Conservation (phyloP, 37 sponge, comb jelly and placozoan genomes). For the Tethya wilhelma region DNA sequence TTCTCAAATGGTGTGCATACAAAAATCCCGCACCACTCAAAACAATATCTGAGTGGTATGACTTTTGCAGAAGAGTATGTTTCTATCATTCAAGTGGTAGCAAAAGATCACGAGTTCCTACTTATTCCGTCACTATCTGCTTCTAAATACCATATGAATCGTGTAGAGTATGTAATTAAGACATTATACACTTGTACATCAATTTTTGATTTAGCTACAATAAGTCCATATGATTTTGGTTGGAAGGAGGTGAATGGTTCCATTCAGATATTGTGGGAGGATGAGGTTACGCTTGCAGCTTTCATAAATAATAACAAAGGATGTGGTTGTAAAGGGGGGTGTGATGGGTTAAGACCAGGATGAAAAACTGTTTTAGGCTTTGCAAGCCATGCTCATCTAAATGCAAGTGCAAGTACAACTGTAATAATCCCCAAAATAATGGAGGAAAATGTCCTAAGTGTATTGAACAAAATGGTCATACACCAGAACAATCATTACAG, state of each 20-base stretch:
- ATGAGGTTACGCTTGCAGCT: not conserved
- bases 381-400: not conserved
- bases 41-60: not conserved
- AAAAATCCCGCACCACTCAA: not conserved
- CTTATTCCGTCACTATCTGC: not conserved
- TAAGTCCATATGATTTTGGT: too few species aligned
- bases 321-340: not conserved
- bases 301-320: not conserved
- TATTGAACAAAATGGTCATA: not conserved
- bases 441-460: too few species aligned
- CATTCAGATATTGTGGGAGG: not conserved
- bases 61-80: constrained; percentile 9
- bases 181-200: not conserved
- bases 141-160: not conserved
- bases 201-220: not conserved
- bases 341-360: not conserved
- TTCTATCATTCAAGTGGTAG: not conserved
- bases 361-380: not conserved
- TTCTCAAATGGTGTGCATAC: not conserved
- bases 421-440: not conserved
- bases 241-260: not conserved
- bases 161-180: constrained; percentile 6
- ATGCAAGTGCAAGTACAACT: not conserved
- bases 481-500: not conserved
- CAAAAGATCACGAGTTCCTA: constrained; percentile 5